Conservation (phyloP, 2,113 vertebrate genomes). For the Amia ocellicauda region DNA sequence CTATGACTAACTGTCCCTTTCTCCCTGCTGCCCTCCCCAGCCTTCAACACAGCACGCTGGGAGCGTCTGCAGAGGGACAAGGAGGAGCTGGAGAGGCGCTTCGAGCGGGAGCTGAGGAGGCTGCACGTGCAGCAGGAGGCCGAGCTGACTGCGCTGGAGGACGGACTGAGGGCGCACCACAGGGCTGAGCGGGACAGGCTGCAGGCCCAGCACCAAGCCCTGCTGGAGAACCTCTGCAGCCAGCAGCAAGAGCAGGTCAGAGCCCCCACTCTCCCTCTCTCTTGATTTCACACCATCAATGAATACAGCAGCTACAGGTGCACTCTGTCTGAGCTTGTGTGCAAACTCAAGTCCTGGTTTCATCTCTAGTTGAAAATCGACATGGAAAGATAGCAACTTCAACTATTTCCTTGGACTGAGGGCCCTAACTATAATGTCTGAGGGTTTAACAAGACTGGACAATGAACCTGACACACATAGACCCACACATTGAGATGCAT, state of each 20-base stretch:
- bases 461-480: no score
- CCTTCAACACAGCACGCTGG: constrained; percentile 72
- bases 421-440: no score
- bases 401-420: no score
- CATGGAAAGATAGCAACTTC: no score
- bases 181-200: constrained; percentile 54
- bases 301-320: no score
- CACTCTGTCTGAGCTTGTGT: no score
- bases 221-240: constrained; percentile 70
- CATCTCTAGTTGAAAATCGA: no score
- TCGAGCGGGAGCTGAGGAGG: constrained; percentile 72
- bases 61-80: constrained; percentile 86
- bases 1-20: no score
- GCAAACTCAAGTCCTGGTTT: no score
- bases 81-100: constrained; percentile 76
- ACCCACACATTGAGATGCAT: no score
- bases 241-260: constrained; percentile 63
- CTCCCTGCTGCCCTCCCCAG: constrained; percentile 47
- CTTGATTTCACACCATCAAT: no score
- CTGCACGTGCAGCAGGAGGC: constrained; percentile 72
- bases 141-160: constrained; percentile 74
- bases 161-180: constrained; percentile 68
- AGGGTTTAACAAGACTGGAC: no score
- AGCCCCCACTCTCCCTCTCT: background rate
- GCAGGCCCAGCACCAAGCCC: constrained; percentile 71